These are phyloP conservation scores for Meriones unguiculatus DNA, from an alignment of 2,113 vertebrate species.

Conservation along the genomic window DNA sequence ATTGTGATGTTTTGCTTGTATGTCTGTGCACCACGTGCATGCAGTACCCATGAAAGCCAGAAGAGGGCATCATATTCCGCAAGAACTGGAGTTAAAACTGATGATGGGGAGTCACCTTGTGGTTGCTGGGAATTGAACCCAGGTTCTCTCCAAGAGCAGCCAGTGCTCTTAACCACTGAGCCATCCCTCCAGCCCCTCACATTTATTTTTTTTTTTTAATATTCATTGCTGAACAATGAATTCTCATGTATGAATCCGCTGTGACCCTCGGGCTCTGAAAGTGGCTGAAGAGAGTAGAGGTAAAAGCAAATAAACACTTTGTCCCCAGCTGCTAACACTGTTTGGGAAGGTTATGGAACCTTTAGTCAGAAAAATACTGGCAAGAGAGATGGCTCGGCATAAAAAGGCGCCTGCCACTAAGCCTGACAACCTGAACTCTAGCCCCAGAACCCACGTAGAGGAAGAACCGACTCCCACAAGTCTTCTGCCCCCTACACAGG, in stretches of 20 bases:
- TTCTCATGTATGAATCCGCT: not conserved
- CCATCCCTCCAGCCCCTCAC: not conserved
- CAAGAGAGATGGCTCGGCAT: not conserved
- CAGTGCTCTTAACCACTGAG: not conserved
- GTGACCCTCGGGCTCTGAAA: not conserved
- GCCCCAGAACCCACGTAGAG: not conserved
- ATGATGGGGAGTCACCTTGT: not conserved
- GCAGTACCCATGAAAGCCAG: not conserved
- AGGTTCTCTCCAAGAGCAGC: not conserved
- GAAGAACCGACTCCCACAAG: not conserved
- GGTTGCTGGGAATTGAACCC: not conserved
- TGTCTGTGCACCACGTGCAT: not conserved
- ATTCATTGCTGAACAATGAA: not conserved
- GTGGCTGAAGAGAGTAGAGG: not conserved
- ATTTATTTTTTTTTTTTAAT: slow-evolving; percentile 5
- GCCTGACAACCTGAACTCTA: not conserved
- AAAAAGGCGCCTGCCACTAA: not conserved
- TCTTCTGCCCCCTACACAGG: too few species aligned
- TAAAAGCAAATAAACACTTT: not conserved
- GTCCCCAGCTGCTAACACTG: not conserved
- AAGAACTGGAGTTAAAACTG: not conserved
- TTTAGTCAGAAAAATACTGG: not conserved
- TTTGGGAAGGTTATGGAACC: not conserved
- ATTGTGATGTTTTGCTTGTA: not conserved
- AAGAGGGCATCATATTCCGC: not conserved